Percentiles rank a stretch among this genome's conserved stretches.
These are phyloP conservation scores for Megalurothrips usitatus DNA, from an alignment of 2,888 invertebrate genomes.

Conservation along the genomic window DNA sequence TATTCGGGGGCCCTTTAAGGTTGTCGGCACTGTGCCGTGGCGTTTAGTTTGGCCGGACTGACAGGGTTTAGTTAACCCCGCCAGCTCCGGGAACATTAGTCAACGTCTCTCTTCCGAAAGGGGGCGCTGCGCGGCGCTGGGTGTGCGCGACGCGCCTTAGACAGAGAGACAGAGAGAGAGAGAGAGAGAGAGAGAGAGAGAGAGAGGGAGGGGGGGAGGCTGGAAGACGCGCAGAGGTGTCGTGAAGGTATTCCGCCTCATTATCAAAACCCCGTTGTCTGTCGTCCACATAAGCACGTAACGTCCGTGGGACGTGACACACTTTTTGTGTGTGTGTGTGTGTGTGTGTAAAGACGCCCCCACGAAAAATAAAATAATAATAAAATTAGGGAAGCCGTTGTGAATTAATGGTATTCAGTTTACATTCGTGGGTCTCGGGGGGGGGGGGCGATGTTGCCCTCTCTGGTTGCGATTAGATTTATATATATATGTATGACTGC, in stretches of 20 bases:
- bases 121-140: not conserved
- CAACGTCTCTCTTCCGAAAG: not conserved
- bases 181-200: conserved; percentile 1
- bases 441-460: too few species aligned
- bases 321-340: too few species aligned
- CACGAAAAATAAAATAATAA: too few species aligned
- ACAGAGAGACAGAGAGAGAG: not conserved
- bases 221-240: not conserved
- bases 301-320: too few species aligned
- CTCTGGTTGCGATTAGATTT: too few species aligned
- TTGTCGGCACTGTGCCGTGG: not conserved
- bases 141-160: not conserved
- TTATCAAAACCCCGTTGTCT: not conserved
- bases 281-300: too few species aligned
- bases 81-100: conserved; percentile 9
- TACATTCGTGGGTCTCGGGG: too few species aligned
- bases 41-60: not conserved
- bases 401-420: too few species aligned
- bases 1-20: too few species aligned
- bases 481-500: too few species aligned
- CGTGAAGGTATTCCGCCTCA: not conserved
- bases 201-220: not conserved
- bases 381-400: too few species aligned
- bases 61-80: conserved; percentile 22
- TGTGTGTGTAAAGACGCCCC: too few species aligned